Percentiles rank a stretch among this genome's conserved stretches.
phyloP scores from a whole-genome alignment of 2,888 invertebrate genomes.

The Acanthosepion pharaonis region DNA sequence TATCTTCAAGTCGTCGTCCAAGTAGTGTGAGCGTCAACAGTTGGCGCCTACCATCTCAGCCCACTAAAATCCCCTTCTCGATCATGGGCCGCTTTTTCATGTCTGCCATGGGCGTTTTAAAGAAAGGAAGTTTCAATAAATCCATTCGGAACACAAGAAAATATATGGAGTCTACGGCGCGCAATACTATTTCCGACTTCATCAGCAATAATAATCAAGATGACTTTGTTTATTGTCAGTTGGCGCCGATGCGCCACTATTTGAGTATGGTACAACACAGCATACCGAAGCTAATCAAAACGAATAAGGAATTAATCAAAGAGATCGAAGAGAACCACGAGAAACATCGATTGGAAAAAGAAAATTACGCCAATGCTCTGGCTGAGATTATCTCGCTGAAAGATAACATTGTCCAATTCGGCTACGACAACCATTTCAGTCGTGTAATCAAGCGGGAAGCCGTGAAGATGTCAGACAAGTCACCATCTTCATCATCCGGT shows the following conservation, averaged over 20 bases:
- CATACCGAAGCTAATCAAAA: constrained; percentile 58
- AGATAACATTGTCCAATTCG: constrained; percentile 10
- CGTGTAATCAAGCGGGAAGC: background rate
- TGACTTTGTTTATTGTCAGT: background rate
- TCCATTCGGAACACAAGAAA: constrained; percentile 40
- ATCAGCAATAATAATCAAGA: background rate
- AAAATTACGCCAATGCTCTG: constrained; percentile 52
- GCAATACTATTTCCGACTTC: background rate
- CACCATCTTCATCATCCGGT: background rate
- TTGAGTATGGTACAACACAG: background rate
- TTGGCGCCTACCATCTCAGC: constrained; percentile 24
- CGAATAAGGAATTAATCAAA: constrained; percentile 59
- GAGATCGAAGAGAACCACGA: constrained; percentile 51
- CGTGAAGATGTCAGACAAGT: background rate
- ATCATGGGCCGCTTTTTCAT: background rate
- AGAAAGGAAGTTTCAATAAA: background rate
- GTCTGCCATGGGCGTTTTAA: background rate
- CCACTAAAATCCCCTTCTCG: background rate
- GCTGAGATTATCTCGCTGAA: background rate
- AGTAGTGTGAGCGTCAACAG: constrained; percentile 49
- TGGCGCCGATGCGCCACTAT: background rate
- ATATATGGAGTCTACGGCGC: constrained; percentile 10
- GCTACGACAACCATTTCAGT: background rate
- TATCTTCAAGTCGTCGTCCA: constrained; percentile 42
- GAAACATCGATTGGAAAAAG: constrained; percentile 54